These are phyloP conservation scores for Hemistola chrysoprasaria DNA, from an alignment of 2,888 invertebrate genomes.

Conservation along the genomic window DNA sequence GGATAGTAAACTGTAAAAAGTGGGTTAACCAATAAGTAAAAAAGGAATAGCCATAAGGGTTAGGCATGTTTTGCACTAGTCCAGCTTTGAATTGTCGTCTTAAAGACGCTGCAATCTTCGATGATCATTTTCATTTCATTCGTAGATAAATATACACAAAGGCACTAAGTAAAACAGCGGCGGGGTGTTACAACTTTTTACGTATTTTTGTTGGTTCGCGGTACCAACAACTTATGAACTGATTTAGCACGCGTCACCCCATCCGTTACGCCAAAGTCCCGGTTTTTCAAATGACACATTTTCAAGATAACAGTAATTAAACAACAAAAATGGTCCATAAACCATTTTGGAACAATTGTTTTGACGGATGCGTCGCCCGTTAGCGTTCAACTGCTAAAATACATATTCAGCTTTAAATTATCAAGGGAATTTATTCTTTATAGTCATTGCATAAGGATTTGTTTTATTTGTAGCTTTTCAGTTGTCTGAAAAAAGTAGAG, in stretches of 20 bases:
- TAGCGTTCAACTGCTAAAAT: slow-evolving; percentile 7
- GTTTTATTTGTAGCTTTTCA: slow-evolving; percentile 1
- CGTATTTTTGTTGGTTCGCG: slow-evolving; percentile 2
- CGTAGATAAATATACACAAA: no score
- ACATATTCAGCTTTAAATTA: slow-evolving; percentile 1
- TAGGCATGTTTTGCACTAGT: no score
- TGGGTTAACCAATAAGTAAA: no score
- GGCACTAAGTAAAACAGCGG: no score
- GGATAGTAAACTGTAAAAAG: no score
- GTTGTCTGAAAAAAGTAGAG: slow-evolving; percentile 2
- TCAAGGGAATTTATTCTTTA: slow-evolving; percentile 2
- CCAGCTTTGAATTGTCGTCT: no score
- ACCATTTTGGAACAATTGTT: slow-evolving; percentile 19
- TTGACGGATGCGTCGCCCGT: slow-evolving; percentile 20
- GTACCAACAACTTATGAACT: slow-evolving; percentile 11
- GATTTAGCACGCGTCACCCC: slow-evolving; percentile 21
- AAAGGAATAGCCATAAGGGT: no score
- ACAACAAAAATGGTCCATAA: slow-evolving; percentile 18
- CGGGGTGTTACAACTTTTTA: no score
- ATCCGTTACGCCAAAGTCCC: slow-evolving; percentile 27
- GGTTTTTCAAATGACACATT: slow-evolving; percentile 18
- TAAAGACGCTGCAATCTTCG: no score
- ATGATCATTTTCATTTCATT: no score
- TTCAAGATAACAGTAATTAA: slow-evolving; percentile 28
- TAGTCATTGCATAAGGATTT: not conserved